Evolutionary conservation across 2,113 vertebrate genomes (phyloP).

Genomic region (Coptodon rendalli): DNA sequence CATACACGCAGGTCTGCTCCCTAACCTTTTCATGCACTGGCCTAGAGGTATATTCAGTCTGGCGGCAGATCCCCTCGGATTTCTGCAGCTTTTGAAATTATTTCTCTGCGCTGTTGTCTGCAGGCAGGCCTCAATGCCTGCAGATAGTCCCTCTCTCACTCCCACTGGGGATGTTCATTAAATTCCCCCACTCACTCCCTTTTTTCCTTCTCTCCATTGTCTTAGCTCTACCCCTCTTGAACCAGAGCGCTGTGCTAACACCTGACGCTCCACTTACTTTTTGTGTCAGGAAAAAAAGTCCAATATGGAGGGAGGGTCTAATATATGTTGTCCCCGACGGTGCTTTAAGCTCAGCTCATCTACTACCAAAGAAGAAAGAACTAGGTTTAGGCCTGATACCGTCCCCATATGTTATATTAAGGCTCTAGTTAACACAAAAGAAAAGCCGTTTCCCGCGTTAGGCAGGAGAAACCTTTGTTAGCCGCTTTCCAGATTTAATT

Average conservation of each 20-base stretch:
- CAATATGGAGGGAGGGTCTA: not conserved
- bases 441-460: not conserved
- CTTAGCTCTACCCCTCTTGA: conserved; percentile 53
- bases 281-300: conserved; percentile 17
- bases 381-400: not conserved
- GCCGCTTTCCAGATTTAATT: not conserved
- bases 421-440: not conserved
- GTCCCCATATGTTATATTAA: not conserved
- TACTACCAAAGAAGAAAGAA: conserved; percentile 31
- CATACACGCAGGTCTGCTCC: conserved; percentile 38
- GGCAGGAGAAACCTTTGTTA: not conserved
- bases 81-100: conserved; percentile 67
- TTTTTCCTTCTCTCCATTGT: conserved; percentile 31
- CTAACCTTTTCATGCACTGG: conserved; percentile 54
- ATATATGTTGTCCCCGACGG: not conserved
- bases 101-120: conserved; percentile 48
- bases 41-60: conserved; percentile 65
- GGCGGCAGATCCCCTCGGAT: conserved; percentile 64
- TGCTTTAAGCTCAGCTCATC: conserved; percentile 34
- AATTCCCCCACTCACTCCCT: conserved; percentile 52
- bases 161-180: conserved; percentile 70
- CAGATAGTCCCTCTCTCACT: conserved; percentile 47
- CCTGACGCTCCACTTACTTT: conserved; percentile 15
- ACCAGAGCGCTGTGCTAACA: conserved; percentile 17
- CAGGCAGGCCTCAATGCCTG: conserved; percentile 61